Percentiles rank a stretch among this genome's conserved stretches.
phyloP scores from a whole-genome alignment of 2,888 invertebrate species.

The Formica aserva region DNA sequence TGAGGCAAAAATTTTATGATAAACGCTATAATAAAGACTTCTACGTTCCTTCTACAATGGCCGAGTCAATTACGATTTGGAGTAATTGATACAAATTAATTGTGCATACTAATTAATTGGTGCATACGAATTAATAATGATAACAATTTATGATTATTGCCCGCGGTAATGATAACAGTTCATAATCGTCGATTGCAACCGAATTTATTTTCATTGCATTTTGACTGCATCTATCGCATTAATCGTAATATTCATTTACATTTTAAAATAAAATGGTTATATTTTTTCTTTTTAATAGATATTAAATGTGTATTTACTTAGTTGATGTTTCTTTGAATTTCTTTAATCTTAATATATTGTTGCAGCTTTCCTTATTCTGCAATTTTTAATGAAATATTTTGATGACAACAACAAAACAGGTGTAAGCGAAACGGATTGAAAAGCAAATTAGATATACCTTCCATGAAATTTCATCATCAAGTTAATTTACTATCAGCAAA shows the following conservation, averaged over 20 bases:
- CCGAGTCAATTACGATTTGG: slow-evolving; percentile 8
- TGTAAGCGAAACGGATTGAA: background rate
- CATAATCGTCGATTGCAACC: background rate
- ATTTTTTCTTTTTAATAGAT: background rate
- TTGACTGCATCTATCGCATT: background rate
- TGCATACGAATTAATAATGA: slow-evolving; percentile 20
- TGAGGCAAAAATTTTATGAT: background rate
- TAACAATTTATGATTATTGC: slow-evolving; percentile 33
- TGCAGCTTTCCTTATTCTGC: background rate
- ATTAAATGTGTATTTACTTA: background rate
- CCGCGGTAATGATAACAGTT: background rate
- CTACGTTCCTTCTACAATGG: background rate
- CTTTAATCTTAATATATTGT: background rate
- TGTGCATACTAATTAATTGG: slow-evolving; percentile 9
- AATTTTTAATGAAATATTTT: background rate
- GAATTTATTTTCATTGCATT: background rate
- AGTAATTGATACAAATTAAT: slow-evolving; percentile 35
- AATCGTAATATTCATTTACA: background rate
- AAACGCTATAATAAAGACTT: background rate
- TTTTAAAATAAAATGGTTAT: background rate
- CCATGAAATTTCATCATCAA: background rate
- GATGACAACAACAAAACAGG: background rate
- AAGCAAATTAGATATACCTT: background rate
- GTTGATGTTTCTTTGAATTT: background rate
- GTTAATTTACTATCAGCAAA: background rate